Conservation (phyloP, 35 echinoderm and acorn worm species). For the Apostichopus parvimensis region DNA sequence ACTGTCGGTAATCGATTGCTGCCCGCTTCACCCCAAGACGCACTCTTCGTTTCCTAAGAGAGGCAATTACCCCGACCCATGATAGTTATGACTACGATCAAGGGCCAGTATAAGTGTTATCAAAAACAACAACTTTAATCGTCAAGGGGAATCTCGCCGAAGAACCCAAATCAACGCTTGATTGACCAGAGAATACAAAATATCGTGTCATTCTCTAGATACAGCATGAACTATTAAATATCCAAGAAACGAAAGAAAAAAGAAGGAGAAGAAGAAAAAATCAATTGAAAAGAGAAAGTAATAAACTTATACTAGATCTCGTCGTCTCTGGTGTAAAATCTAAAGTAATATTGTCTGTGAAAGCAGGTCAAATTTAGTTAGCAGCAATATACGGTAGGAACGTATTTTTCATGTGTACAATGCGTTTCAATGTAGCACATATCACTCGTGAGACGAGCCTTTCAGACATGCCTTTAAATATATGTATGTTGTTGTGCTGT, state of each 20-base stretch:
- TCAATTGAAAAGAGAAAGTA: not conserved
- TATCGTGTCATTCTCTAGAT: not conserved
- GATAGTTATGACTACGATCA: not conserved
- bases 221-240: conserved; percentile 1
- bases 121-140: conserved; percentile 28
- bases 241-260: not conserved
- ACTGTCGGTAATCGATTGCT: not conserved
- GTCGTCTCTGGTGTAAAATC: not conserved
- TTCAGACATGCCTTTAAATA: too few species aligned
- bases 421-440: too few species aligned
- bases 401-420: too few species aligned
- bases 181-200: conserved; percentile 22
- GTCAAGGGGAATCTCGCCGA: conserved; percentile 35
- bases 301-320: not conserved
- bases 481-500: too few species aligned
- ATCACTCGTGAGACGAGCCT: too few species aligned
- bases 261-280: not conserved
- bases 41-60: conserved; percentile 29
- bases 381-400: not conserved
- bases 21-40: not conserved
- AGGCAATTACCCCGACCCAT: conserved; percentile 1
- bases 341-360: conserved; percentile 1
- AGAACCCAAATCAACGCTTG: conserved; percentile 9
- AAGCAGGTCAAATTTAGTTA: not conserved
- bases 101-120: conserved; percentile 19